These are phyloP conservation scores for Cryptoprocta ferox DNA, from an alignment of 2,797 vertebrate species.

Conservation along the genomic window DNA sequence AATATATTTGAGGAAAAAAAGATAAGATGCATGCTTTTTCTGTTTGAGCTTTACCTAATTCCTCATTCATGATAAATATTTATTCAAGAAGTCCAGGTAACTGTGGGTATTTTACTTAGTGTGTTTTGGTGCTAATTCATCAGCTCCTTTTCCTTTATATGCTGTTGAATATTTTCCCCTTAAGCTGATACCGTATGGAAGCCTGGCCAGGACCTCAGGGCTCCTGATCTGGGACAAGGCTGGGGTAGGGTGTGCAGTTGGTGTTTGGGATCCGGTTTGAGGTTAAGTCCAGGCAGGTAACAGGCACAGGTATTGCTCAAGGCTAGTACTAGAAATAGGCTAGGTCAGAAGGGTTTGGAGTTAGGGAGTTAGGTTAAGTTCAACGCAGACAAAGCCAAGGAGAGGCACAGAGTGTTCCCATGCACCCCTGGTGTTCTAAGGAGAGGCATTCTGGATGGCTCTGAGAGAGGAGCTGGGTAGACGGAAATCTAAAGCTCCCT, in stretches of 20 bases:
- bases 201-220: background rate
- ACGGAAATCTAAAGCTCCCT: background rate
- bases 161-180: conserved; percentile 10
- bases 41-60: background rate
- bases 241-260: background rate
- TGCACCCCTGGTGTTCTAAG: background rate
- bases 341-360: background rate
- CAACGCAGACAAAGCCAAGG: background rate
- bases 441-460: background rate
- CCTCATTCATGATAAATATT: conserved; percentile 24
- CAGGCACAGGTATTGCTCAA: background rate
- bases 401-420: background rate
- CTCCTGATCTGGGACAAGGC: background rate
- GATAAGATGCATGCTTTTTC: background rate
- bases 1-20: background rate
- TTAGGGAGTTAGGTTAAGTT: background rate
- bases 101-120: background rate
- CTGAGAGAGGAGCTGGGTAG: background rate
- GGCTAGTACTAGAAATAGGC: background rate
- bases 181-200: background rate
- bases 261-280: background rate
- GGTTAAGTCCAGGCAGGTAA: background rate
- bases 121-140: conserved; percentile 50
- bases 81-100: background rate
- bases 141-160: conserved; percentile 4